Conservation (phyloP, 2,113 vertebrate species). For the Elgaria multicarinata region DNA sequence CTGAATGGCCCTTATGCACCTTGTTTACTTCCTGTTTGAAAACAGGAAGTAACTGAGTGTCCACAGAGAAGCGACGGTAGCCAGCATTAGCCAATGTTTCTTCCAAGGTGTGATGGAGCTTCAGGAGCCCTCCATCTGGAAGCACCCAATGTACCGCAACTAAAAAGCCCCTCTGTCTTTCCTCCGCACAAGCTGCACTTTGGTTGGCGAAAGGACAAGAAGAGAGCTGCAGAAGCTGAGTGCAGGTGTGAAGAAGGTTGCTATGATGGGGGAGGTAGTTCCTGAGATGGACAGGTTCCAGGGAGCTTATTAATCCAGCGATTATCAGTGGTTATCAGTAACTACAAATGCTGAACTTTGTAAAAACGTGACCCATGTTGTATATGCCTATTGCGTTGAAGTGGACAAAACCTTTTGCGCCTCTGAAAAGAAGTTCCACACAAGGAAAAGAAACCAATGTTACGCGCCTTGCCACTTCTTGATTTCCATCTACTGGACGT, state of each 20-base stretch:
- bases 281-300: neutral
- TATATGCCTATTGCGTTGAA: accelerated
- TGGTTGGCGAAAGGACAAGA: neutral
- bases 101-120: no score
- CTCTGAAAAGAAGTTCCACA: constrained; percentile 50
- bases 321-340: neutral
- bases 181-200: neutral
- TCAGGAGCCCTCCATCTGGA: no score
- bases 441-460: constrained; percentile 35
- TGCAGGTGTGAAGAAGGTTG: neutral
- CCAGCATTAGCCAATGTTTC: no score
- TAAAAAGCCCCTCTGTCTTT: neutral
- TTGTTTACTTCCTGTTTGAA: no score
- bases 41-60: no score
- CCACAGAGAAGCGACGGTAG: no score
- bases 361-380: constrained; percentile 15
- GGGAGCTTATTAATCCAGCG: neutral
- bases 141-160: neutral
- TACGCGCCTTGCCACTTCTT: constrained; percentile 16
- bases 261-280: neutral
- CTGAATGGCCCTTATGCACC: no score
- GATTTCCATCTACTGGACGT: constrained; percentile 38
- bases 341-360: neutral
- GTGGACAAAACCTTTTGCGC: constrained; percentile 17
- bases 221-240: neutral